phyloP scores from a whole-genome alignment of 2,797 vertebrate genomes.

The Microhierax caerulescens region DNA sequence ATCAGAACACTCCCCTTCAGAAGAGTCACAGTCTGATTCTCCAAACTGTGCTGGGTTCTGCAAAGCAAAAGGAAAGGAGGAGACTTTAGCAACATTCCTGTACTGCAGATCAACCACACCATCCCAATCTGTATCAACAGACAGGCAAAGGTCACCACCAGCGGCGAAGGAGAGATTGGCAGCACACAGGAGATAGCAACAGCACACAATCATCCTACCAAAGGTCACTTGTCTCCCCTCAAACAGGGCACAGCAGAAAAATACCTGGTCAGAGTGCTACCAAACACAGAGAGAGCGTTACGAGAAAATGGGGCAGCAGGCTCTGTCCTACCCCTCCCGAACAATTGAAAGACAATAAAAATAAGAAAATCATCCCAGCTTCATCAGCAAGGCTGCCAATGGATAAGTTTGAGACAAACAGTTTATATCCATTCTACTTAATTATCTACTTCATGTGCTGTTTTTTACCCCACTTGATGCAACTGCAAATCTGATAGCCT shows the following conservation, averaged over 20 bases:
- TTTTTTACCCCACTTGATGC: not conserved
- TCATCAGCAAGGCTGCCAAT: fast-evolving
- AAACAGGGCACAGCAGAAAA: not conserved
- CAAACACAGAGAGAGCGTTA: not conserved
- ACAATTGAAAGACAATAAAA: not conserved
- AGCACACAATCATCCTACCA: not conserved
- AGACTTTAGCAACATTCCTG: not conserved
- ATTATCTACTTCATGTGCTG: not conserved
- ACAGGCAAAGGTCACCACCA: not conserved
- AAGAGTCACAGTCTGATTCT: conserved; percentile 93
- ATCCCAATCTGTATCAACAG: not conserved
- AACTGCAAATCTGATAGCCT: not conserved
- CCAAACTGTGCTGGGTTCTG: conserved; percentile 93
- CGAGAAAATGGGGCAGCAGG: not conserved
- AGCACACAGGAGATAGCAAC: not conserved
- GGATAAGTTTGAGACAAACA: not conserved
- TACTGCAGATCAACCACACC: not conserved
- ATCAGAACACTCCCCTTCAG: conserved; percentile 95
- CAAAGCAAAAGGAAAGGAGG: conserved; percentile 40
- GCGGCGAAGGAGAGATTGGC: not conserved
- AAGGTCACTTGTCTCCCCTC: not conserved
- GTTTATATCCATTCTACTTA: not conserved
- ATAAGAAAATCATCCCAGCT: not conserved
- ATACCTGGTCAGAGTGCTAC: not conserved
- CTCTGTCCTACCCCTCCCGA: not conserved